A percentile compares a stretch with the other conserved stretches of the same genome.
phyloP scores from a whole-genome alignment of 2,797 vertebrate genomes.

The Manis crassicaudata region DNA sequence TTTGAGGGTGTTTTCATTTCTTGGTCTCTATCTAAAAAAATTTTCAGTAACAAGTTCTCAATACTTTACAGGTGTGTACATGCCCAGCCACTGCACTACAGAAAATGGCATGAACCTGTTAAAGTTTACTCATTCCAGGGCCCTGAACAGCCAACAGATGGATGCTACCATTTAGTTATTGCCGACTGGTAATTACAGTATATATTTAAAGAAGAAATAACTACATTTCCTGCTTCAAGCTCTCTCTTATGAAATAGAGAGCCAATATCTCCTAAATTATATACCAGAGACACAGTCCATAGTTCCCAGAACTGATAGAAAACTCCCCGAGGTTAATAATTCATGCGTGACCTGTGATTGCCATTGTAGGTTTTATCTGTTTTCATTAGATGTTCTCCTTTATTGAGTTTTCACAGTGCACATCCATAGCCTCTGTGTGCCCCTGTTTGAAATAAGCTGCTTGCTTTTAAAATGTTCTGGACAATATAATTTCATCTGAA shows the following conservation, averaged over 20 bases:
- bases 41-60: background rate
- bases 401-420: slow-evolving; percentile 73
- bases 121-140: background rate
- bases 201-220: slow-evolving; percentile 79
- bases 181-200: slow-evolving; percentile 69
- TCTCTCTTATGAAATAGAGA: slow-evolving; percentile 63
- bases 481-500: slow-evolving; percentile 76
- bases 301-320: slow-evolving; percentile 69
- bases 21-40: slow-evolving; percentile 20
- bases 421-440: slow-evolving; percentile 60
- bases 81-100: background rate
- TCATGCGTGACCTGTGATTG: slow-evolving; percentile 69
- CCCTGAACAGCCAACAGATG: slow-evolving; percentile 35
- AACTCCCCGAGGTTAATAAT: slow-evolving; percentile 79
- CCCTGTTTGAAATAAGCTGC: slow-evolving; percentile 74
- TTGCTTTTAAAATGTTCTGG: slow-evolving; percentile 67
- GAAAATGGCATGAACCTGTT: background rate
- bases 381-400: slow-evolving; percentile 78
- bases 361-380: slow-evolving; percentile 59
- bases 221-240: slow-evolving; percentile 70
- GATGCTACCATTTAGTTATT: slow-evolving; percentile 56
- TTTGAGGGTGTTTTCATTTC: slow-evolving; percentile 6
- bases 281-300: slow-evolving; percentile 61
- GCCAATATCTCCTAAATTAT: slow-evolving; percentile 59
- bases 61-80: background rate